Evolutionary conservation across 2,888 invertebrate genomes (phyloP).

Genomic region (Argyra leucocephala): DNA sequence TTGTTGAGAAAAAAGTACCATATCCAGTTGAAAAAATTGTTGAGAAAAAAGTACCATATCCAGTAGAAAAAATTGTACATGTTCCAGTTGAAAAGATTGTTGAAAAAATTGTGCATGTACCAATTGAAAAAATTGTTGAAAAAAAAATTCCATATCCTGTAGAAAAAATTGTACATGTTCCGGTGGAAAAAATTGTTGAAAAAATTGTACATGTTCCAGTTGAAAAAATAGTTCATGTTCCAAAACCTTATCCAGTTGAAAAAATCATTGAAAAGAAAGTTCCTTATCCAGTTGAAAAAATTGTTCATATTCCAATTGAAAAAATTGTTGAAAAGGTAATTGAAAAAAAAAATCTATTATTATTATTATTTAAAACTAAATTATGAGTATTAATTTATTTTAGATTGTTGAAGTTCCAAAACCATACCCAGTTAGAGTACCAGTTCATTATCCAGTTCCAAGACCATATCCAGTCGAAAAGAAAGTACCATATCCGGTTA

Average conservation of each 20-base stretch:
- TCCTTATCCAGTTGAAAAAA: conserved; percentile 44
- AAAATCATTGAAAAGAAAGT: conserved; percentile 34
- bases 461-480: conserved; percentile 30
- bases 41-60: conserved; percentile 43
- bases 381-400: conserved; percentile 16
- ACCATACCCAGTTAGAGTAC: conserved; percentile 45
- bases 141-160: conserved; percentile 31
- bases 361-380: conserved; percentile 40
- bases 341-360: conserved; percentile 40
- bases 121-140: conserved; percentile 28
- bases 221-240: conserved; percentile 43
- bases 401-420: conserved; percentile 30
- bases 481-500: conserved; percentile 29
- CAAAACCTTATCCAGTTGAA: conserved; percentile 45
- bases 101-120: conserved; percentile 45
- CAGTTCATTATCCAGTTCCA: conserved; percentile 37
- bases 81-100: conserved; percentile 37
- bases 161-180: conserved; percentile 30
- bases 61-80: conserved; percentile 43
- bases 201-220: conserved; percentile 46
- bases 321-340: conserved; percentile 36
- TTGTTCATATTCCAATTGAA: conserved; percentile 38
- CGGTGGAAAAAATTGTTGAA: conserved; percentile 32
- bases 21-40: conserved; percentile 36
- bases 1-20: conserved; percentile 41